Evolutionary conservation across 2,113 vertebrate species (phyloP), one percentile per base, ranked within the genome.

Genomic region (Platycercus adscitus): DNA sequence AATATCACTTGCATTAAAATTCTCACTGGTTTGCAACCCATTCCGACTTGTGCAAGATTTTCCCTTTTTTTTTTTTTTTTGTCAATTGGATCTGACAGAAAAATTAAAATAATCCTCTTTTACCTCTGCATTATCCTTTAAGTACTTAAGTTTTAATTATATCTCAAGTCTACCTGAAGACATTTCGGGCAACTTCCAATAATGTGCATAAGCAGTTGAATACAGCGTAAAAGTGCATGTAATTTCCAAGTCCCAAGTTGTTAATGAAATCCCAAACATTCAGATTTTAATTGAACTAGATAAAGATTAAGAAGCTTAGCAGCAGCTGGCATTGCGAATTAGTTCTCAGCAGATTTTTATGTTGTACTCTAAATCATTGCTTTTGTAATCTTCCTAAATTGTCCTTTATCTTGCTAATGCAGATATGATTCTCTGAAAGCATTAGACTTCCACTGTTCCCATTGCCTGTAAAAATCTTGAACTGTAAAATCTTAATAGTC

Each of bases 231-330:
- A 91, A 97, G 95, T 49, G 63, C 89, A 91, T 97, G 98, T 97
- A 96, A 97, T 98, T 98, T 97, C 94, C 96, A 97, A 97, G 91
- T 98, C 98, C 97, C 97, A 50, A 90, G 97, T 97, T 98, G 98
- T 97, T 98, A 98, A 98, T 98, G 98, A 98, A 98, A 98, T 98
- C 98, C 98, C 97, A 97, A 98, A 98, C 98, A 97, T 97, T 98
- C 97, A 95, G 98, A 97, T 98, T 98, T 98, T 98, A 98, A 98
- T 98, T 98, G 98, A 98, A 98, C 97, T 96, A 98, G 98, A 98
- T 98, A 98, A 98, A 98, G 98, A 98, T 98, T 98, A 98, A 98
- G 98, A 97, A 96, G 98, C 98, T 98, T 98, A 98, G 96, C 95
- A 95, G 97, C 97, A 98, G 98, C 98, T 98, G 98, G 98, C 97